A percentile compares a stretch with the other conserved stretches of the same genome.
Evolutionary conservation across 2,888 invertebrate genomes (phyloP).

Genomic region (Kuschelorhynchus macadamiae): DNA sequence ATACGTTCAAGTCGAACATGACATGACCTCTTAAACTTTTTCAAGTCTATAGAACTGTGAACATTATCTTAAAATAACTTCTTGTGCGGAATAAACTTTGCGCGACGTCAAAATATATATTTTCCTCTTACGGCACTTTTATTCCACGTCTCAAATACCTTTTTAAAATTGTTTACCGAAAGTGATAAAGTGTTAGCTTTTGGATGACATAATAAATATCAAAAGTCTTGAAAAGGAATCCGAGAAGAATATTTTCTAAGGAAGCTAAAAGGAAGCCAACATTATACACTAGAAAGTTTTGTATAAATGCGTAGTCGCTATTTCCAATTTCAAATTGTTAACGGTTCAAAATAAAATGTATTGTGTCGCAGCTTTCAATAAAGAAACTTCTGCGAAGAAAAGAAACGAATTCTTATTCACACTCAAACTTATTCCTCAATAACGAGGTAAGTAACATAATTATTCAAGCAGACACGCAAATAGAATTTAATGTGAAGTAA

Average conservation of each 20-base stretch:
- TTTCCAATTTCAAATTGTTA: neutral
- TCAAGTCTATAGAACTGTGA: no score
- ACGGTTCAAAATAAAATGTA: neutral
- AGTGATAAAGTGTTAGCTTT: slow-evolving; percentile 34
- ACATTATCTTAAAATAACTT: no score
- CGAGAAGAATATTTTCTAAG: slow-evolving; percentile 2
- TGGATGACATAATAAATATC: slow-evolving; percentile 40
- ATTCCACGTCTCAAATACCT: slow-evolving; percentile 32
- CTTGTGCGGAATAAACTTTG: slow-evolving; percentile 4
- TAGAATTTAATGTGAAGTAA: no score
- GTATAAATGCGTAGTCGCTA: neutral
- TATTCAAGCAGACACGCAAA: no score
- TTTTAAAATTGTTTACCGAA: slow-evolving; percentile 36
- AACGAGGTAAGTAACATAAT: no score
- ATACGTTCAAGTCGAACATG: no score
- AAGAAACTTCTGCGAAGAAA: no score
- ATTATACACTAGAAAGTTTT: slow-evolving; percentile 26
- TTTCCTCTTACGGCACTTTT: slow-evolving; percentile 24
- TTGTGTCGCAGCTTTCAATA: no score
- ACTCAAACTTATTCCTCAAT: no score
- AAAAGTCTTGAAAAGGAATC: slow-evolving; percentile 30
- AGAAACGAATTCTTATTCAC: no score
- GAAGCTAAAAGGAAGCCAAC: slow-evolving; percentile 24
- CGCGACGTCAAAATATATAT: slow-evolving; percentile 25
- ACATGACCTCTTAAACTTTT: no score